These are phyloP conservation scores for Pomacea maculata DNA, from an alignment of 1,140 invertebrate genomes.

Conservation along the genomic window DNA sequence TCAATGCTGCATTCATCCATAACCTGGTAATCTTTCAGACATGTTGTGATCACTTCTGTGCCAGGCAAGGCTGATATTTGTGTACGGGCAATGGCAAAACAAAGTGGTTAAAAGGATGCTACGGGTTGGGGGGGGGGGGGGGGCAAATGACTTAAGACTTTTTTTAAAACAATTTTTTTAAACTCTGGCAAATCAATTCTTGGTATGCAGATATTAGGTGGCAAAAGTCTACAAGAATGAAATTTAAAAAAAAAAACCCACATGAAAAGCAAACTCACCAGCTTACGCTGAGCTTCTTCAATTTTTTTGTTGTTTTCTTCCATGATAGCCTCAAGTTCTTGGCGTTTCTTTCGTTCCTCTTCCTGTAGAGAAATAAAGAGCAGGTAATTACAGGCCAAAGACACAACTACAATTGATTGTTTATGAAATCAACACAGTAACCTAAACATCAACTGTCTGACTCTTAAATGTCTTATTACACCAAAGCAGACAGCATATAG, in stretches of 20 bases:
- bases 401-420: not conserved
- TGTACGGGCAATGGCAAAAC: no score
- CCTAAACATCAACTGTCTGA: no score
- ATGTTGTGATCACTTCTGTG: not conserved
- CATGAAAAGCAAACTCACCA: slow-evolving; percentile 74
- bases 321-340: slow-evolving; percentile 94
- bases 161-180: no score
- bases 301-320: slow-evolving; percentile 98
- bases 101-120: no score
- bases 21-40: not conserved
- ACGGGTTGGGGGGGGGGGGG: no score
- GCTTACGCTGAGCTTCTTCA: slow-evolving; percentile 94
- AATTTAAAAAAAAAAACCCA: not conserved
- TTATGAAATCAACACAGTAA: not conserved
- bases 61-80: no score
- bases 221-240: not conserved
- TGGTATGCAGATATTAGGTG: no score
- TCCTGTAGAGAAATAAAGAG: slow-evolving; percentile 74
- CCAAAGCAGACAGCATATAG: no score
- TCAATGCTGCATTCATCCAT: not conserved
- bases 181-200: no score
- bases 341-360: slow-evolving; percentile 92
- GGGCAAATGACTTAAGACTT: no score
- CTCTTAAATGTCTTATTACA: no score
- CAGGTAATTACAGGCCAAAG: slow-evolving; percentile 22